Evolutionary conservation across 1,140 invertebrate genomes (phyloP).

Genomic region (Magallana angulata): DNA sequence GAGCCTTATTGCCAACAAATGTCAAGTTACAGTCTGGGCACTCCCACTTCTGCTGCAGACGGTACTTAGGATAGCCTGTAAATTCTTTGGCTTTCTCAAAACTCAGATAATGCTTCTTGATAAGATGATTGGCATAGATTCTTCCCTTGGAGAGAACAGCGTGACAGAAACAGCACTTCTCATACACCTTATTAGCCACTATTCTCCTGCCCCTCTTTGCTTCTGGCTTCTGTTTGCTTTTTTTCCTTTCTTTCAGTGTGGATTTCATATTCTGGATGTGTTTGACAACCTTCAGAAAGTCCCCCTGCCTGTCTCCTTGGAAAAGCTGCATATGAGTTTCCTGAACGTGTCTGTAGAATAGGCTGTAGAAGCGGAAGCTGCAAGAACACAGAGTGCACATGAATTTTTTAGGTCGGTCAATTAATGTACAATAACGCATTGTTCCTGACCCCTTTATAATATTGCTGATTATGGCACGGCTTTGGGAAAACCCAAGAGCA

Average conservation of each 20-base stretch:
- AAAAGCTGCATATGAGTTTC: slow-evolving; percentile 8
- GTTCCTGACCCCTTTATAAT: not conserved
- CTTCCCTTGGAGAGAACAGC: slow-evolving; percentile 5
- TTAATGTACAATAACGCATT: not conserved
- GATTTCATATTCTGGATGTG: slow-evolving; percentile 37
- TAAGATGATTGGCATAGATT: slow-evolving; percentile 25
- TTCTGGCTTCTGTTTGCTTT: not conserved
- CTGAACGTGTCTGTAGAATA: slow-evolving; percentile 8
- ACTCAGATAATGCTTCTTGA: slow-evolving; percentile 14
- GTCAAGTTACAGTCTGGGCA: slow-evolving; percentile 29
- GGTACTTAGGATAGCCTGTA: slow-evolving; percentile 26
- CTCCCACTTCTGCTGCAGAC: not conserved
- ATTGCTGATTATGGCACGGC: not conserved
- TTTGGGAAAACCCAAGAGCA: not conserved
- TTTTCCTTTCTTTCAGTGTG: not conserved
- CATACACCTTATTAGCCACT: not conserved
- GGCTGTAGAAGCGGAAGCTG: slow-evolving; percentile 13
- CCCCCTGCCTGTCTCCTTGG: not conserved
- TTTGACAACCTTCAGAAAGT: not conserved
- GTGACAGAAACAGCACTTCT: slow-evolving; percentile 20
- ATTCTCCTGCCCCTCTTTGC: not conserved
- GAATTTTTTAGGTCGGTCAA: not conserved
- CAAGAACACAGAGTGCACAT: slow-evolving; percentile 3
- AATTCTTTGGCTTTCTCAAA: slow-evolving; percentile 30
- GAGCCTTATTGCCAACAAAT: slow-evolving; percentile 2